Evolutionary conservation across 2,113 vertebrate genomes (phyloP), one percentile per base, ranked within the genome.

Genomic region (Halichoeres trimaculatus): DNA sequence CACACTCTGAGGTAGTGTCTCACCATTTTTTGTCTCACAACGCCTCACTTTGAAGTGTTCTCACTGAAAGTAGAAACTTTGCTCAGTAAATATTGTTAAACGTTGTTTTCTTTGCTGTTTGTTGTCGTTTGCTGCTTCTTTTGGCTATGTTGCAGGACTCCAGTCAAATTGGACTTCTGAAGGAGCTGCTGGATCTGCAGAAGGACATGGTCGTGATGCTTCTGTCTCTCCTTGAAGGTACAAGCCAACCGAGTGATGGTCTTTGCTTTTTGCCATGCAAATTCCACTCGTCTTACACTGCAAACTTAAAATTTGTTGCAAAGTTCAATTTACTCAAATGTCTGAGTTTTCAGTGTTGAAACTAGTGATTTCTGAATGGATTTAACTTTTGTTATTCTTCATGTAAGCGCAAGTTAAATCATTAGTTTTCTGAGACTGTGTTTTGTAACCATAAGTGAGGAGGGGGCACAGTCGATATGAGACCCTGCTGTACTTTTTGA

Each of bases 171-270:
- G 96, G 93, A 20, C 93, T 99, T 51, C 85, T 99, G 87, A 99
- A 99, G 90, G 97, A 98, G 82, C 93, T 99, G 57, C 85, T 99
- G 86, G 97, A 98, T 63, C 92, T 98, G 8, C 97, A 98, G 92
- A 98, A 98, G 85, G 97, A 98, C 88, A 98, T 99, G 97, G 97
- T 98, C 35, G 97, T 98, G 74, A 98, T 98, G 97, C 83, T 98
- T 70, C 93, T 99, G 78, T 99, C 97, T 0, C 93, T 98, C 1
- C 93, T 98, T 13, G 96, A 96, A 92, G 96, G 96, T 96, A 90
- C 70, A 13, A 40, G 13, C 7, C 45, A 34, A 12, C 34, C n/a
- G 10, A 0, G 6, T 63, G 1, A 5, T 26, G 2, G 68, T 54
- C 22, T 41, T 19, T 60, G 14, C n/a, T 56, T 58, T 35, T 10